Conservation (phyloP, 2,113 vertebrate genomes). For the Tragelaphus buxtoni region DNA sequence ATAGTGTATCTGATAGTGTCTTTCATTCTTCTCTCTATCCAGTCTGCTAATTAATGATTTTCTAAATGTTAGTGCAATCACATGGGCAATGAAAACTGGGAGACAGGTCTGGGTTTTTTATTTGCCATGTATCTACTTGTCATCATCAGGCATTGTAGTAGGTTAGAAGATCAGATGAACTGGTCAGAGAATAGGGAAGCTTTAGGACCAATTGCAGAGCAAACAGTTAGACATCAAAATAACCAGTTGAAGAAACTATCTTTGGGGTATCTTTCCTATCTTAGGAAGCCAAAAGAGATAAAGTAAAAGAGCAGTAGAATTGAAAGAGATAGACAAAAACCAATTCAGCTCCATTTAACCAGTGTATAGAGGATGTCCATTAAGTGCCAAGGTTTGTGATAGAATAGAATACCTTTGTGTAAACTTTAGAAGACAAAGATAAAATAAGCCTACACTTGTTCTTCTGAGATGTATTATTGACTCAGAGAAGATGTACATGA, state of each 20-base stretch:
- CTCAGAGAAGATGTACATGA: background rate
- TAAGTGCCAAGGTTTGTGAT: background rate
- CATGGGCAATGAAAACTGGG: background rate
- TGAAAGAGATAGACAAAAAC: background rate
- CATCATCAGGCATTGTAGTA: background rate
- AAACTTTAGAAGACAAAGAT: background rate
- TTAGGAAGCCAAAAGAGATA: background rate
- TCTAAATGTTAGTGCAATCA: background rate
- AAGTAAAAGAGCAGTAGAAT: background rate
- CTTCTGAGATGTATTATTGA: background rate
- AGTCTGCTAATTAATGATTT: background rate
- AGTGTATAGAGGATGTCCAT: background rate
- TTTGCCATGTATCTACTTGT: background rate
- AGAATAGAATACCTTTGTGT: background rate
- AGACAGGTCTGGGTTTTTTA: background rate
- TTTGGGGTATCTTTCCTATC: background rate
- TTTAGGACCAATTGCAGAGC: background rate
- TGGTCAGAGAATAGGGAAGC: background rate
- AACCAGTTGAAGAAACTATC: background rate
- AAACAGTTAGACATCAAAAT: background rate
- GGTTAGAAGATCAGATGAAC: background rate
- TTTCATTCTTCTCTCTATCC: background rate
- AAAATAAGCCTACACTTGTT: background rate
- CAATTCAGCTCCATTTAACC: background rate
- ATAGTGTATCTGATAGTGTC: background rate